phyloP scores from a whole-genome alignment of 2,797 vertebrate species.

The Rhincodon typus region DNA sequence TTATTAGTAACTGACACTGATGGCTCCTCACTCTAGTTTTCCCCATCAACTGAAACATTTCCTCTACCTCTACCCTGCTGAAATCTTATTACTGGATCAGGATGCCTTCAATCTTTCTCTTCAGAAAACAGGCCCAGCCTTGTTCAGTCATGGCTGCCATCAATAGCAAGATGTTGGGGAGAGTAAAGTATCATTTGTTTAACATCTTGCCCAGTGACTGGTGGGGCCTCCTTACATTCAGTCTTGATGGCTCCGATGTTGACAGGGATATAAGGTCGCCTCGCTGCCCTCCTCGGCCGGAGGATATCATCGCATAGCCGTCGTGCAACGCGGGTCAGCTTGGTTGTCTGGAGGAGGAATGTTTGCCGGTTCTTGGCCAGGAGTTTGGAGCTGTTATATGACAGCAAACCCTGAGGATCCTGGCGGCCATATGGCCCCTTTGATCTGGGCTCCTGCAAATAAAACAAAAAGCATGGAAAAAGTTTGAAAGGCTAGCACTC shows the following conservation, averaged over 20 bases:
- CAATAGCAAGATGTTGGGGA: neutral
- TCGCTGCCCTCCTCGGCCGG: constrained; percentile 78
- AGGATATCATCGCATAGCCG: constrained; percentile 85
- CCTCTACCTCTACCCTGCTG: neutral
- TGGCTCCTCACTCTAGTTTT: neutral
- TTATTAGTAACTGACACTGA: too few relatives aligned
- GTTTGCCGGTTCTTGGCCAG: constrained; percentile 90
- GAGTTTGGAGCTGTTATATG: constrained; percentile 83
- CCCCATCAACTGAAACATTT: neutral
- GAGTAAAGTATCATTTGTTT: neutral
- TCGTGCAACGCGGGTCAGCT: constrained; percentile 81
- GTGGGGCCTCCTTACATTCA: constrained; percentile 65
- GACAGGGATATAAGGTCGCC: constrained; percentile 84
- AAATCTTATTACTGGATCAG: too few relatives aligned
- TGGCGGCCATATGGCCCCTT: constrained; percentile 77
- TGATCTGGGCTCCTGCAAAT: constrained; percentile 63
- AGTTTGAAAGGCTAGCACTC: neutral
- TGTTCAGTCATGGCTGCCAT: neutral
- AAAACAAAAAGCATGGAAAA: neutral
- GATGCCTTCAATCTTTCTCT: neutral
- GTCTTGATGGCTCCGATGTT: constrained; percentile 90
- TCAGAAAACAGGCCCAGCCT: neutral
- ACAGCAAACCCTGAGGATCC: constrained; percentile 81
- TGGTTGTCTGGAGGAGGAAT: constrained; percentile 87
- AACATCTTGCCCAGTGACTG: neutral